Base-by-base conservation (phyloP, 2,888 invertebrate genomes). In the Drosophila kanekoi region DNA sequence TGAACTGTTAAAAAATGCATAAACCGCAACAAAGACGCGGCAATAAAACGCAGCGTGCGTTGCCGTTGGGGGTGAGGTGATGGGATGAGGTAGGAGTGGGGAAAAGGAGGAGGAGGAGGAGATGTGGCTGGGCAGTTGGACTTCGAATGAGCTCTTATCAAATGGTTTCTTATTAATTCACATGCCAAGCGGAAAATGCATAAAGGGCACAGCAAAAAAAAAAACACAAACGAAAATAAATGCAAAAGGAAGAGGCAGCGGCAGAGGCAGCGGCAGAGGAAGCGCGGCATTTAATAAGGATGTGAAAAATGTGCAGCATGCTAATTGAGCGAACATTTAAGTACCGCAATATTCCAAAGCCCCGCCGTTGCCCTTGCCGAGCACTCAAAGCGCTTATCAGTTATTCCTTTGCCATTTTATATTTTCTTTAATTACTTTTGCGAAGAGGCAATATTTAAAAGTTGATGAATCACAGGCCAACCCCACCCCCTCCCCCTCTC, bases 241-340 rank as follows among this genome's bases (percentile, higher is more conserved):
- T 10, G 14, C 6, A 37, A 51, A 5, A 13, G 2, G 18, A n/a
- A 10, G 13, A 6, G 11, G 45, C 32, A 11, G 37, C 48, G 37
- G 45, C 33, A 35, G 49, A 48, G 38, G 23, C 23, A 23, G 23
- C 14, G 49, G 1, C 32, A 11, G 37, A 56, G 38, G 65, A 44
- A 37, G 51, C 53, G 40, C 59, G 43, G 32, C 57, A 64, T 76
- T 83, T 83, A 84, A 83, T 83, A 83, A 87, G 83, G 87, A 83
- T 83, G 83, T 87, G 83, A 83, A 87, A 81, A 75, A 84, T 81
- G 75, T 62, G 66, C 66, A 59, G 81, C 65, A 79, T 86, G 84
- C 82, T 83, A 83, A 83, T 83, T 83, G 86, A 78, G 83, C 80
- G 66, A 60, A 28, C 54, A 47, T 71, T 71, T 71, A 71, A 56